Evolutionary conservation across 2,888 invertebrate species (phyloP), one percentile per base, ranked within the genome.

Genomic region (Sesia bembeciformis): DNA sequence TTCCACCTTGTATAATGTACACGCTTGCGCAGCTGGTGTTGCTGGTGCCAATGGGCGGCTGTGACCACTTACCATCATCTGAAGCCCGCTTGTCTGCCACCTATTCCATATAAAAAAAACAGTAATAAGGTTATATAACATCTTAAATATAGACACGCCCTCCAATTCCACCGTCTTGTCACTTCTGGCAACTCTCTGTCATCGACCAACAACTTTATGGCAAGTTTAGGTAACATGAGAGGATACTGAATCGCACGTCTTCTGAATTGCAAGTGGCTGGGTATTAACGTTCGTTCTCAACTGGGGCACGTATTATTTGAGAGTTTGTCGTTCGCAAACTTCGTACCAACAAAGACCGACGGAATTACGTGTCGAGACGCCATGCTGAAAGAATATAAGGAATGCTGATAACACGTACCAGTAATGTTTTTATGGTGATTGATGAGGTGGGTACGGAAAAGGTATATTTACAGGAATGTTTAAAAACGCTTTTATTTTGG

Each of bases 221-320:
- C 54, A 58, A 62, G 57, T 62, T 62, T 59, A 55, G 60, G 59
- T 59, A 59, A 62, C 59, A 57, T 56, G 59, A 60, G 62, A 60
- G 59, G 62, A 59, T 58, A 57, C 57, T 53, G 59, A 54, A 57
- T 40, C 54, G 58, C 55, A 60, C 60, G 59, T 54, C 56, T 40
- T 40, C 54, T 56, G 62, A 60, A 62, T 62, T 54, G 54, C 54
- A 60, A 62, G 60, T 58, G 60, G 56, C 40, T 40, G 51, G 57
- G 56, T 58, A 58, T 60, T 58, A 58, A 43, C 57, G 57, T 53
- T 23, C 56, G 53, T 60, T 62, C 58, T 55, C 61, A 62, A 60
- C 57, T 59, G 59, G 56, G 52, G 58, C 63, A 63, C 63, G 63
- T 63, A 63, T 63, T 63, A 63, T 63, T 63, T 58, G 60, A 56